These are phyloP conservation scores for Zoanthus solanderi DNA, from an alignment of 92 coral and sea anemone species.

Conservation along the genomic window DNA sequence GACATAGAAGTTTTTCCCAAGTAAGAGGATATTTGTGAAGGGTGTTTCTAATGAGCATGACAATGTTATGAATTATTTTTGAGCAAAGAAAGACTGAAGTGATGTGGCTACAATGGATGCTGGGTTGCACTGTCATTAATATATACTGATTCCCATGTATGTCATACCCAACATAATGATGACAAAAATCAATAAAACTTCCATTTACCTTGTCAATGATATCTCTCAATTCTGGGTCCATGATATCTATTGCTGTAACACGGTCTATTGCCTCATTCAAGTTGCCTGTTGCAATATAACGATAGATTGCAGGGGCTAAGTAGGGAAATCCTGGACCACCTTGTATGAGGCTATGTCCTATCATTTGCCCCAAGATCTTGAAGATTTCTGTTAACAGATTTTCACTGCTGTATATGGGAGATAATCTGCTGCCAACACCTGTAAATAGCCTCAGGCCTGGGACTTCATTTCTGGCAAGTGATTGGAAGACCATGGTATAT, in stretches of 20 bases:
- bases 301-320: constrained; percentile 41
- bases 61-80: no score
- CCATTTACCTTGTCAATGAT: no score
- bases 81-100: no score
- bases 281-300: constrained; percentile 58
- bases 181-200: no score
- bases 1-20: neutral
- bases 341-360: constrained; percentile 40
- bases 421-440: constrained; percentile 20
- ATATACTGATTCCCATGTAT: no score
- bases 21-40: no score
- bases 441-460: constrained; percentile 41
- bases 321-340: constrained; percentile 52
- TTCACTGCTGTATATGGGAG: constrained; percentile 49
- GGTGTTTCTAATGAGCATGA: no score
- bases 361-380: constrained; percentile 46
- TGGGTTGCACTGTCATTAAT: no score
- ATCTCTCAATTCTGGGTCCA: no score
- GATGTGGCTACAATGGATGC: no score
- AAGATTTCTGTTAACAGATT: constrained; percentile 41
- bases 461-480: constrained; percentile 30
- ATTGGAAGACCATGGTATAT: constrained; percentile 28
- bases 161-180: no score
- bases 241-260: constrained; percentile 44
- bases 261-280: constrained; percentile 49